Percentiles rank a stretch among this genome's conserved stretches.
phyloP scores from a whole-genome alignment of 2,113 vertebrate species.

The Panthera uncia region DNA sequence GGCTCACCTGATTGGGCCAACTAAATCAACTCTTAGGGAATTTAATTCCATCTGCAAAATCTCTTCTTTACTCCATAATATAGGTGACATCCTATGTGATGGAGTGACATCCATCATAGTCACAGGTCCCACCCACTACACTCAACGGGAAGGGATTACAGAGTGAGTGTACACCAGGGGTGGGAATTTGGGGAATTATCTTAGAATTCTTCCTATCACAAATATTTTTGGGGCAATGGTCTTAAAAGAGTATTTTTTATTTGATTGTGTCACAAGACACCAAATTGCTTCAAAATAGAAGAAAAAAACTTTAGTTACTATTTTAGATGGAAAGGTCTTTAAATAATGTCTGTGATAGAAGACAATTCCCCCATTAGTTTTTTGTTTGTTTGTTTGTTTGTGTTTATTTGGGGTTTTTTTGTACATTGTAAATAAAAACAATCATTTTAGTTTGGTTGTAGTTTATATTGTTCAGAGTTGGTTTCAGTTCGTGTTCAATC shows the following conservation, averaged over 20 bases:
- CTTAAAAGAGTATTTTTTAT: background rate
- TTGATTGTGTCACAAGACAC: background rate
- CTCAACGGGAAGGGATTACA: background rate
- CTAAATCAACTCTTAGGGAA: background rate
- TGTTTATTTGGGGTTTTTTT: background rate
- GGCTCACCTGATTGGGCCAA: background rate
- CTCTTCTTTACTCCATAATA: background rate
- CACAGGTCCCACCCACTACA: background rate
- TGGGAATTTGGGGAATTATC: background rate
- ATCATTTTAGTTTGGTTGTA: background rate
- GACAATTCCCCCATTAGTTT: background rate
- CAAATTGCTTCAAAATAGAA: background rate
- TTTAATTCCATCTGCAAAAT: constrained; percentile 18
- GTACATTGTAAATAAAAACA: background rate
- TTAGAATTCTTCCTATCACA: background rate
- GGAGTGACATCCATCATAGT: background rate
- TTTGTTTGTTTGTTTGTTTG: too few relatives aligned
- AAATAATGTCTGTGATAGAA: constrained; percentile 27
- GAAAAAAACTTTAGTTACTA: background rate
- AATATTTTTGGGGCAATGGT: background rate
- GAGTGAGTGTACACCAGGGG: background rate
- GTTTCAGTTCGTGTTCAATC: background rate
- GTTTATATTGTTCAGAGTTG: background rate
- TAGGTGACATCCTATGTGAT: background rate
- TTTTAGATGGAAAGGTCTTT: background rate